A percentile compares a stretch with the other conserved stretches of the same genome.
Evolutionary conservation across 2,113 vertebrate genomes (phyloP).

Genomic region (Thunnus maccoyii): DNA sequence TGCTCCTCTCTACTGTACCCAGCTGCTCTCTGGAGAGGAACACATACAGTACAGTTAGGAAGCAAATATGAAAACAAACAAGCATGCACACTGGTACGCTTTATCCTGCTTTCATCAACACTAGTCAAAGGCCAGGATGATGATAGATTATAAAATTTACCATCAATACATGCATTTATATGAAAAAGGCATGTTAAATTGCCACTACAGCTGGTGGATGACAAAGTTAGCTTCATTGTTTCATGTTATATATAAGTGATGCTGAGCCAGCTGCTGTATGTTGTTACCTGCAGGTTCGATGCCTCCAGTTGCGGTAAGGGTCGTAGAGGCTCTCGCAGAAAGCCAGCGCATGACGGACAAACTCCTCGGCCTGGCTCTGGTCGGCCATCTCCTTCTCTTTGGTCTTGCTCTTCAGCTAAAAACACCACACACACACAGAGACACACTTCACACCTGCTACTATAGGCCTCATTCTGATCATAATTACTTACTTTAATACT

Average conservation of each 20-base stretch:
- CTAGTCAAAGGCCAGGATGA: too few relatives aligned
- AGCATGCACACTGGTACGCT: not conserved
- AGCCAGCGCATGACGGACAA: constrained; percentile 94
- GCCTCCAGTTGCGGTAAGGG: constrained; percentile 97
- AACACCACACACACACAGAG: constrained; percentile 9
- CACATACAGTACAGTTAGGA: not conserved
- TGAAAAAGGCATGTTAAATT: too few relatives aligned
- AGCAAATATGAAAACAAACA: not conserved
- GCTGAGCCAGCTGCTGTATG: not conserved
- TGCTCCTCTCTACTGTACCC: constrained; percentile 92
- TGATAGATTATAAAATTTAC: too few relatives aligned
- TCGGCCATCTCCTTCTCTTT: constrained; percentile 98
- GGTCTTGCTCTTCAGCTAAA: constrained; percentile 96
- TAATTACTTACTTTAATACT: too few relatives aligned
- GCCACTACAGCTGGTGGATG: not conserved
- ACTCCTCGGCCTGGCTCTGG: constrained; percentile 95
- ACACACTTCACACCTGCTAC: not conserved
- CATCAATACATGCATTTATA: too few relatives aligned
- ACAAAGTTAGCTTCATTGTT: too few relatives aligned
- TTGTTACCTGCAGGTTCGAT: constrained; percentile 90
- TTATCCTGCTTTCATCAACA: too few relatives aligned
- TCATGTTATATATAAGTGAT: not conserved
- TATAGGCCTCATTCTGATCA: not conserved
- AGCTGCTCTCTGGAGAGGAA: constrained; percentile 85
- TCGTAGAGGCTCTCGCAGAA: constrained; percentile 99